phyloP scores from a whole-genome alignment of 2,797 vertebrate species.

The Etheostoma perlongum region DNA sequence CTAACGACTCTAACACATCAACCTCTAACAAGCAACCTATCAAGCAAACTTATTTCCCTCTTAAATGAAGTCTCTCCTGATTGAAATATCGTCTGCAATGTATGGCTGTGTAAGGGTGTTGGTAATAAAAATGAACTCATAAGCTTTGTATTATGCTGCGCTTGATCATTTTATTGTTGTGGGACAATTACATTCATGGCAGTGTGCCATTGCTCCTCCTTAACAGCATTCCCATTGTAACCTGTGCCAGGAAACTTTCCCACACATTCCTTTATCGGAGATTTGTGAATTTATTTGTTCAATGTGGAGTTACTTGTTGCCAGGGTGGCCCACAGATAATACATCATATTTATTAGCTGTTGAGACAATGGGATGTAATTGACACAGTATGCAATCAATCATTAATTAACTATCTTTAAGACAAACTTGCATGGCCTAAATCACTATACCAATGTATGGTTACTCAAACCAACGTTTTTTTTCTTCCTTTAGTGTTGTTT shows the following conservation, averaged over 20 bases:
- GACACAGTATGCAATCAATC: background rate
- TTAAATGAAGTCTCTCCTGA: too few relatives aligned
- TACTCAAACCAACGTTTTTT: background rate
- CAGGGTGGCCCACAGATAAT: slow-evolving; percentile 3
- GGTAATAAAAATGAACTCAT: slow-evolving; percentile 1
- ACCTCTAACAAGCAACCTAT: too few relatives aligned
- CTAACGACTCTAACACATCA: too few relatives aligned
- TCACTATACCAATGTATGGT: background rate
- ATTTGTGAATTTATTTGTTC: slow-evolving; percentile 35
- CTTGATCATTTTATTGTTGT: slow-evolving; percentile 7
- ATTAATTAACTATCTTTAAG: background rate
- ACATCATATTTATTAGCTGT: slow-evolving; percentile 4
- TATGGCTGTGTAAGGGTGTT: background rate
- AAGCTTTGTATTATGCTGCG: background rate
- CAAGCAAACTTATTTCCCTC: too few relatives aligned
- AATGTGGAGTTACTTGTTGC: slow-evolving; percentile 20
- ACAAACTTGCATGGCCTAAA: background rate
- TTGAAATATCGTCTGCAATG: background rate
- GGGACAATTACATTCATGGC: slow-evolving; percentile 12
- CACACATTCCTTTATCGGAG: slow-evolving; percentile 33
- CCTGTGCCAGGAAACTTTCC: slow-evolving; percentile 27
- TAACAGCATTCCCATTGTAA: slow-evolving; percentile 6
- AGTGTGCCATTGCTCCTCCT: slow-evolving; percentile 2
- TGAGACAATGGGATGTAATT: slow-evolving; percentile 11
- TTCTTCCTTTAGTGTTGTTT: background rate